Evolutionary conservation across 2,797 vertebrate species (phyloP).

Genomic region (Microhierax caerulescens): DNA sequence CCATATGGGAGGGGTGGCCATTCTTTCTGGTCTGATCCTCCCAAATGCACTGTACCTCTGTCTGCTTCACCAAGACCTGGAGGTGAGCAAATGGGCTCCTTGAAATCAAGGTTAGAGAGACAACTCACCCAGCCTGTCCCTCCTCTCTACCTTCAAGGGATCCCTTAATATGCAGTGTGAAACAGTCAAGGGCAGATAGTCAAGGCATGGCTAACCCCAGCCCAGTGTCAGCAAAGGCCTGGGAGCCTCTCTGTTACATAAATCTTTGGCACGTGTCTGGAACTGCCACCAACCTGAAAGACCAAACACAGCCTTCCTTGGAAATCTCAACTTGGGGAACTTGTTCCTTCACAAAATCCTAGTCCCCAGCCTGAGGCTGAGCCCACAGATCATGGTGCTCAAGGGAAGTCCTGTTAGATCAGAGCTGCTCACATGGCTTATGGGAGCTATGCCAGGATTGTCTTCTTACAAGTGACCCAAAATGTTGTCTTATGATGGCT

Average conservation of each 20-base stretch:
- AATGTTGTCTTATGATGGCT: not conserved
- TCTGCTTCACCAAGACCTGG: not conserved
- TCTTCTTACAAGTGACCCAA: not conserved
- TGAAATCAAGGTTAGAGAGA: not conserved
- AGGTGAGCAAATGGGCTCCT: not conserved
- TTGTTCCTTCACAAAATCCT: not conserved
- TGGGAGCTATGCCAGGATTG: not conserved
- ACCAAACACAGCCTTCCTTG: not conserved
- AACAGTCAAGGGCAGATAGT: not conserved
- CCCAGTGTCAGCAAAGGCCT: not conserved
- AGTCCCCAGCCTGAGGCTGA: not conserved
- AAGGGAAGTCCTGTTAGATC: not conserved
- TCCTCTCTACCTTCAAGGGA: not conserved
- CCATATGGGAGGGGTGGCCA: not conserved
- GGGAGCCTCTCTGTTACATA: not conserved
- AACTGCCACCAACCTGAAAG: not conserved
- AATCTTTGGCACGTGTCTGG: not conserved
- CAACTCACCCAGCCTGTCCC: not conserved
- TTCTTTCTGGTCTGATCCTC: not conserved
- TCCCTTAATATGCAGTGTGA: not conserved
- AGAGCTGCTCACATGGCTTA: not conserved
- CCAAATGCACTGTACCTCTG: not conserved
- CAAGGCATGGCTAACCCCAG: not conserved
- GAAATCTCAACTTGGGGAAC: not conserved
- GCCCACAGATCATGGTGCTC: not conserved